Evolutionary conservation across 2,797 vertebrate genomes (phyloP).

Genomic region (Centroberyx gerrardi): DNA sequence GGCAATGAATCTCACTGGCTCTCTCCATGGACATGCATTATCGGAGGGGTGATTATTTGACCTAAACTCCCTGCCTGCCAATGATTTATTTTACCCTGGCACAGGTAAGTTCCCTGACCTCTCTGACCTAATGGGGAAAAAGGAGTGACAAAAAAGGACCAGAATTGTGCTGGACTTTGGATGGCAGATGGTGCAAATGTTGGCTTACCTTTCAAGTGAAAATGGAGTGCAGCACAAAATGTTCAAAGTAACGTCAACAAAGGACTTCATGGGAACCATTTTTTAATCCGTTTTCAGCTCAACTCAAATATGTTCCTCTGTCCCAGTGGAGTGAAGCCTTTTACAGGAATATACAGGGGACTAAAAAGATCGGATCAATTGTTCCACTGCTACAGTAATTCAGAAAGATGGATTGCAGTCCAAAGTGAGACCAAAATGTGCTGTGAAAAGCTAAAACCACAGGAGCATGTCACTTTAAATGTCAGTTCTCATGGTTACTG

Average conservation of each 20-base stretch:
- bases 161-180: conserved; percentile 21
- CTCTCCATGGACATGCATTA: conserved; percentile 78
- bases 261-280: conserved; percentile 34
- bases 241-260: conserved; percentile 31
- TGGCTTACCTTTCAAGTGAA: neutral
- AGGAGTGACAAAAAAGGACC: conserved; percentile 48
- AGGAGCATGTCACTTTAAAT: conserved; percentile 74
- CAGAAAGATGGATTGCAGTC: conserved; percentile 72
- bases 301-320: conserved; percentile 50
- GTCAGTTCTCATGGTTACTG: conserved; percentile 64
- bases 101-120: conserved; percentile 66
- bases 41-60: conserved; percentile 83
- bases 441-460: conserved; percentile 75
- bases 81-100: conserved; percentile 78
- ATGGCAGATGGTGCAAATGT: conserved; percentile 38
- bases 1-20: conserved; percentile 77
- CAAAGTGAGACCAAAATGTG: conserved; percentile 73
- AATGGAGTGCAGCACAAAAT: conserved; percentile 2
- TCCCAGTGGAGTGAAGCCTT: conserved; percentile 51
- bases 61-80: conserved; percentile 75
- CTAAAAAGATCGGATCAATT: conserved; percentile 73
- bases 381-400: conserved; percentile 70
- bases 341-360: conserved; percentile 64
- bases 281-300: conserved; percentile 41
- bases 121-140: conserved; percentile 41